A percentile compares a stretch with the other conserved stretches of the same genome.
phyloP scores from a whole-genome alignment of 1,140 invertebrate genomes.

The Sitobion miscanthi region DNA sequence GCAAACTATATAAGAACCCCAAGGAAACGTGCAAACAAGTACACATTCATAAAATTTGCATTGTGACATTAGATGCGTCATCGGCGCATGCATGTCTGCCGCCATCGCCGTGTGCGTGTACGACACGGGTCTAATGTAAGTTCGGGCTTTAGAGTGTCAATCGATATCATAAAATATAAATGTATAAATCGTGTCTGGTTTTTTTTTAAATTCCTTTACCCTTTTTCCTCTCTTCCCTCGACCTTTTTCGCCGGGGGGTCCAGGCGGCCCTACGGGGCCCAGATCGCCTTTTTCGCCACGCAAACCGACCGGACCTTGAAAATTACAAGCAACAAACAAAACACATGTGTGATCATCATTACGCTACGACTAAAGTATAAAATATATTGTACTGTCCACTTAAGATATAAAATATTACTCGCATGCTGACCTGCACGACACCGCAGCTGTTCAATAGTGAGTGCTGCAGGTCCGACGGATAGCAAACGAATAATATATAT shows the following conservation, averaged over 20 bases:
- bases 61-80: background rate
- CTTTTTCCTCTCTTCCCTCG: constrained; percentile 84
- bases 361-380: background rate
- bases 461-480: background rate
- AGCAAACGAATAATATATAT: background rate
- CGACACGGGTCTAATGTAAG: background rate
- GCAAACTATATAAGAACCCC: background rate
- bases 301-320: constrained; percentile 67
- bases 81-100: background rate
- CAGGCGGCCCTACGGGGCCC: constrained; percentile 76
- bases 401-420: background rate
- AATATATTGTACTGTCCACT: background rate
- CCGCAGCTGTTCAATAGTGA: background rate
- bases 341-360: constrained; percentile 2
- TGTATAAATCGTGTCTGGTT: constrained; percentile 1
- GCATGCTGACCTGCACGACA: background rate
- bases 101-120: background rate
- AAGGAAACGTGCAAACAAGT: background rate
- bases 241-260: constrained; percentile 77
- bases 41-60: constrained; percentile 16
- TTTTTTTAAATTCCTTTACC: constrained; percentile 69
- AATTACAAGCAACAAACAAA: constrained; percentile 42
- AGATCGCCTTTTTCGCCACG: constrained; percentile 80
- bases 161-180: background rate
- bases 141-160: background rate